Evolutionary conservation across 2,888 invertebrate genomes (phyloP), one percentile per base, ranked within the genome.

Genomic region (Teleogryllus oceanicus): DNA sequence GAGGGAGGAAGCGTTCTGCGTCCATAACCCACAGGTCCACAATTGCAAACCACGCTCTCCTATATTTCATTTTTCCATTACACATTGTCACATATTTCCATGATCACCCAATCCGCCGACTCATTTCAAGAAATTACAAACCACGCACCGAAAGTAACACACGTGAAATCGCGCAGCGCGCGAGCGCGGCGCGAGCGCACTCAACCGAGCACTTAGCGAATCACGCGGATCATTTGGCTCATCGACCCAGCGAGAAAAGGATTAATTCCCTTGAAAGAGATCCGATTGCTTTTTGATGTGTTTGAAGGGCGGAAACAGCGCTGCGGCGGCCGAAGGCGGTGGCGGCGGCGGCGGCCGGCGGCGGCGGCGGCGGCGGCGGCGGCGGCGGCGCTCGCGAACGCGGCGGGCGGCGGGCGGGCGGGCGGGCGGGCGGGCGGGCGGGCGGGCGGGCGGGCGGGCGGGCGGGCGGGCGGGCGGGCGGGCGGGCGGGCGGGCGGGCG

Each of bases 241-340:
- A 62, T 62, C 62, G 62, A 62, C n/a, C 62, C 62, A 4, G 62
- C 16, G 62, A 62, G 62, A 62, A 62, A 62, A 62, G 62, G 62
- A 62, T 62, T 13, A 62, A 62, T 62, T 62, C 62, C 62, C 62
- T 62, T 12, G 62, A 16, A 62, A 62, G 62, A 13, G 62, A 62
- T 18, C 62, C 62, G 62, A 62, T 62, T 62, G 62, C 62, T 62
- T 62, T 62, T 62, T 62, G 62, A 62, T 62, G 62, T 62, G 62
- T 62, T 62, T 62, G 62, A 62, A 62, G 62, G 16, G 16, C 62
- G 62, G 62, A 62, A 62, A 62, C 62, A 62, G 62, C 13, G n/a
- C 62, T 18, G n/a, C 16, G n/a, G 16, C 13, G 62, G 13, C 62
- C 62, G 16, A n/a, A n/a, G n/a, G 13, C n/a, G 62, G n/a, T n/a